phyloP scores from a whole-genome alignment of 1,140 invertebrate species.

The Drosophila melanogaster region DNA sequence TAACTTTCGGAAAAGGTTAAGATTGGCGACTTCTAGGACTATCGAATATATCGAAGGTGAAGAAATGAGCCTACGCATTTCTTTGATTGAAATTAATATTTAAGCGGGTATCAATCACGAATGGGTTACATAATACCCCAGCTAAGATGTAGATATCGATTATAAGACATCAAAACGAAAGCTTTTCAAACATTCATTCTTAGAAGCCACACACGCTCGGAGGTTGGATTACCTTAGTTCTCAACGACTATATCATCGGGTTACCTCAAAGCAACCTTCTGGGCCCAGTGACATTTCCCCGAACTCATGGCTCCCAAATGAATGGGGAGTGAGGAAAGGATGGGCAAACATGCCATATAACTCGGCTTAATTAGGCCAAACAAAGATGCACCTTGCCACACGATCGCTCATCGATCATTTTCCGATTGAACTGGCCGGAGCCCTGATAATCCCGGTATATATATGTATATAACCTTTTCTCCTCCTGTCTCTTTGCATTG shows the following conservation, averaged over 20 bases:
- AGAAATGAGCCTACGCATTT: neutral
- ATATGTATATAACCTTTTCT: slow-evolving; percentile 1
- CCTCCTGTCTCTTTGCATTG: neutral
- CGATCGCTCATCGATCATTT: slow-evolving; percentile 71
- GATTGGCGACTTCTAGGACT: too few relatives aligned
- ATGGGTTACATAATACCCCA: neutral
- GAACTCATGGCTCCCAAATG: neutral
- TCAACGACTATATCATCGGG: slow-evolving; percentile 9
- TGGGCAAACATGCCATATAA: neutral
- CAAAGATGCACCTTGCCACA: slow-evolving; percentile 30
- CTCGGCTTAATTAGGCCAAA: slow-evolving; percentile 28
- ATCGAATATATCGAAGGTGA: too few relatives aligned
- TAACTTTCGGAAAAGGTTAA: neutral
- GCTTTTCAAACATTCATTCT: neutral
- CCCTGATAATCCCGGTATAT: slow-evolving; percentile 50
- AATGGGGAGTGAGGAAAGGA: neutral
- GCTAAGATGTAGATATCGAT: neutral
- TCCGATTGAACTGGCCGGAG: slow-evolving; percentile 63
- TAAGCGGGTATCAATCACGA: neutral
- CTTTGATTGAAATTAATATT: neutral
- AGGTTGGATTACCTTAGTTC: slow-evolving; percentile 7
- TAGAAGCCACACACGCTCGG: slow-evolving; percentile 16
- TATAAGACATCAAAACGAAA: neutral
- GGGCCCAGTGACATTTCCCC: slow-evolving; percentile 13
- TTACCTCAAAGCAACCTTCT: slow-evolving; percentile 18